These are phyloP conservation scores for Anas georgica DNA, from an alignment of 2,797 vertebrate genomes.

Conservation along the genomic window DNA sequence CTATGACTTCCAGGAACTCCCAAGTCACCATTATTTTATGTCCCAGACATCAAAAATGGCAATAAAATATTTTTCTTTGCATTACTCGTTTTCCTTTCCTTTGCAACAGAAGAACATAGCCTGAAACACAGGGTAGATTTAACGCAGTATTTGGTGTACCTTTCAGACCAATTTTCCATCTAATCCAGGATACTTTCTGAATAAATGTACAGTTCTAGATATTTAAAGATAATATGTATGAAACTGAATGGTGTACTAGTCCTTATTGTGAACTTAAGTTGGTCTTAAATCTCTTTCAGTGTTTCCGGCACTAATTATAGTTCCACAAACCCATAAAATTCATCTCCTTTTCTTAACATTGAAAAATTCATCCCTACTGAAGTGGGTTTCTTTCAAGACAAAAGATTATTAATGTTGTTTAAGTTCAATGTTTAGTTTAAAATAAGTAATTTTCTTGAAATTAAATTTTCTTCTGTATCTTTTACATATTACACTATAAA, in stretches of 20 bases:
- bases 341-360: not conserved
- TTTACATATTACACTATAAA: not conserved
- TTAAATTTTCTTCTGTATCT: not conserved
- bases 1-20: not conserved
- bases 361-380: not conserved
- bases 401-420: not conserved
- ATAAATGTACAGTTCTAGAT: not conserved
- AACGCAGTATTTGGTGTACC: not conserved
- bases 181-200: not conserved
- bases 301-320: not conserved
- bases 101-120: not conserved
- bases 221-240: not conserved
- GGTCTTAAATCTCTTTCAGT: not conserved
- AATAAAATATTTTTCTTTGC: not conserved
- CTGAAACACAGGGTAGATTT: not conserved
- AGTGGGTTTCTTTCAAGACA: not conserved
- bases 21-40: not conserved
- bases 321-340: not conserved
- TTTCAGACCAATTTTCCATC: not conserved
- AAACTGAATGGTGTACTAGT: not conserved
- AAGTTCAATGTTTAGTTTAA: not conserved
- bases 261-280: not conserved
- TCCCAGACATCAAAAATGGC: not conserved
- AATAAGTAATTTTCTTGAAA: constrained; percentile 71
- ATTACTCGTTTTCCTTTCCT: not conserved